These are phyloP conservation scores for Latheticus oryzae DNA, from an alignment of 2,888 invertebrate genomes.

Conservation along the genomic window DNA sequence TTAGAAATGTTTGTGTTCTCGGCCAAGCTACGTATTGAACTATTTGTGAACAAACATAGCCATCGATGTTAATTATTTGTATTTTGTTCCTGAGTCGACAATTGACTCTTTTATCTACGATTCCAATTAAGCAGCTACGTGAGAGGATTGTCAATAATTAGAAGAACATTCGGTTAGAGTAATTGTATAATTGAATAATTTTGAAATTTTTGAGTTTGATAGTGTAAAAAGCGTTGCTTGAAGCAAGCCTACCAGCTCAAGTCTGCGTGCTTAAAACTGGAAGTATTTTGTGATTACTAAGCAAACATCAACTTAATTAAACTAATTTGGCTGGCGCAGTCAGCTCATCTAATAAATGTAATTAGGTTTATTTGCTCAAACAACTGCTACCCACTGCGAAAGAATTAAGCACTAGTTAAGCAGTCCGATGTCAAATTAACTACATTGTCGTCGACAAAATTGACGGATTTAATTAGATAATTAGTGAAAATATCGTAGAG, in stretches of 20 bases:
- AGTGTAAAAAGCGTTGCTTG: too few relatives aligned
- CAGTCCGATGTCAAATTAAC: conserved; percentile 34
- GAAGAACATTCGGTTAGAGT: too few relatives aligned
- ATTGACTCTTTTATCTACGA: conserved; percentile 40
- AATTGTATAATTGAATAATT: too few relatives aligned
- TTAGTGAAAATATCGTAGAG: conserved; percentile 29
- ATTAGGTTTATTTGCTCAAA: conserved; percentile 54
- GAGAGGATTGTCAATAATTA: too few relatives aligned
- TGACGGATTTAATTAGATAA: conserved; percentile 36
- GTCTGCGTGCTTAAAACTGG: conserved; percentile 22
- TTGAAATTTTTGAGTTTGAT: too few relatives aligned
- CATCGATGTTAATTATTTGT: conserved; percentile 59
- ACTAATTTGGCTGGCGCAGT: conserved; percentile 51
- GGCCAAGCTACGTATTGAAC: conserved; percentile 45
- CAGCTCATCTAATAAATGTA: conserved; percentile 56
- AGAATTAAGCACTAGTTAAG: conserved; percentile 46
- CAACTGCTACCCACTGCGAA: conserved; percentile 50
- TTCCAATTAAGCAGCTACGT: conserved; percentile 50
- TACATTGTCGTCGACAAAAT: conserved; percentile 42
- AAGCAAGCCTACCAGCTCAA: not conserved
- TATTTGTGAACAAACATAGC: conserved; percentile 61
- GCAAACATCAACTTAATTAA: conserved; percentile 51
- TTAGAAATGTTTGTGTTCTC: conserved; percentile 52
- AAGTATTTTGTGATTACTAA: conserved; percentile 44
- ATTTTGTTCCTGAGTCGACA: conserved; percentile 50